Percentiles rank a stretch among this genome's conserved stretches.
These are phyloP conservation scores for Andrena fulva DNA, from an alignment of 2,888 invertebrate species.

Conservation along the genomic window DNA sequence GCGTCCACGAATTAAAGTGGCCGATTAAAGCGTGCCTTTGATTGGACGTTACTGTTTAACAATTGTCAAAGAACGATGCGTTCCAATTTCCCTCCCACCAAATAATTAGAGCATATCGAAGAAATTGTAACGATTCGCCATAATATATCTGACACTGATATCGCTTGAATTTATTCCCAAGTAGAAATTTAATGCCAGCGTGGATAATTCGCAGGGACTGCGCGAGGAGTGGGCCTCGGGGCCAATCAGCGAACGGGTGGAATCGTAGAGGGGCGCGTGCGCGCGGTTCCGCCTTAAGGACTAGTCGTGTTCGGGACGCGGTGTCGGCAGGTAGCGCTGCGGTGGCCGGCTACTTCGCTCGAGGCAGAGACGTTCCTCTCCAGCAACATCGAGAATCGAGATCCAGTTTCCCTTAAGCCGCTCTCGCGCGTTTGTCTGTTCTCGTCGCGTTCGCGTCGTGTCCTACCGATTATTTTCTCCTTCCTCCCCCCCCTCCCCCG, in stretches of 20 bases:
- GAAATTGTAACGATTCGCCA: not conserved
- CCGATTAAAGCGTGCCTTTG: slow-evolving; percentile 20
- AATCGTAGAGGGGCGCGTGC: not conserved
- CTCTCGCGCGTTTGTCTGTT: slow-evolving; percentile 80
- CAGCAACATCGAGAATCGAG: slow-evolving; percentile 66
- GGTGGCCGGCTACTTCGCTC: slow-evolving; percentile 62
- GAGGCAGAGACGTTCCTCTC: slow-evolving; percentile 67
- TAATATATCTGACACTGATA: not conserved
- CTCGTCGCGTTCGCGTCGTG: slow-evolving; percentile 75
- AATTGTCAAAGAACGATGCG: not conserved
- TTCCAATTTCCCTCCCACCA: not conserved
- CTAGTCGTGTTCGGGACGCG: slow-evolving; percentile 3
- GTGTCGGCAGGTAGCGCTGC: slow-evolving; percentile 64
- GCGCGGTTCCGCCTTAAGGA: slow-evolving; percentile 50
- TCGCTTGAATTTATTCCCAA: not conserved
- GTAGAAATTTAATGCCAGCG: not conserved
- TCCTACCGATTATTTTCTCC: slow-evolving; percentile 78
- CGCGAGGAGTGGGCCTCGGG: not conserved
- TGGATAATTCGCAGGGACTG: not conserved
- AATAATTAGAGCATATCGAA: not conserved
- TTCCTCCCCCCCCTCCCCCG: slow-evolving; percentile 70
- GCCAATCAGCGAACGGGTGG: slow-evolving; percentile 42
- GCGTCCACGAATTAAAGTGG: slow-evolving; percentile 47
- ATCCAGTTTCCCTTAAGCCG: slow-evolving; percentile 82
- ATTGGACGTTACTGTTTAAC: slow-evolving; percentile 27